phyloP scores from a whole-genome alignment of 92 coral and sea anemone species.

The Meandrina meandrites region DNA sequence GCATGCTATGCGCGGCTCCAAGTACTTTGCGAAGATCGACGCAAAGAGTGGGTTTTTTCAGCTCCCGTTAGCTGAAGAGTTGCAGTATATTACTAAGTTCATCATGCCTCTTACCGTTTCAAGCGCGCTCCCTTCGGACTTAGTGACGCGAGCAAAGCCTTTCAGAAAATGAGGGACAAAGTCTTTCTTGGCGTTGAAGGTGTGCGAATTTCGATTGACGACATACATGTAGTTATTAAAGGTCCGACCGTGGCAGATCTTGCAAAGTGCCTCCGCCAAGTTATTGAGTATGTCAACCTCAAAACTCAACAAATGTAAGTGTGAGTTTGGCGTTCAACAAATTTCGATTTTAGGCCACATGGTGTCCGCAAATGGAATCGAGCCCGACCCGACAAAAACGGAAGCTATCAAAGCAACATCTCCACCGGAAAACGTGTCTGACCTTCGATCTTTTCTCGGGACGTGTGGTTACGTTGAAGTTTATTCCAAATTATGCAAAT shows the following conservation, averaged over 20 bases:
- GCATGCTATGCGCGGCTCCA: conserved; percentile 41
- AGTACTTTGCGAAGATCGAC: neutral
- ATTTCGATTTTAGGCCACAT: conserved; percentile 54
- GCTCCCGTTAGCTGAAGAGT: conserved; percentile 20
- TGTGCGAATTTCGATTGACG: conserved; percentile 44
- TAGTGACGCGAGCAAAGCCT: conserved; percentile 54
- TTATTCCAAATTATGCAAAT: conserved; percentile 29
- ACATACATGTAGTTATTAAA: conserved; percentile 49
- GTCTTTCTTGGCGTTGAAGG: conserved; percentile 38
- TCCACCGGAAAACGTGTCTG: conserved; percentile 27
- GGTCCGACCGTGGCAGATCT: conserved; percentile 44
- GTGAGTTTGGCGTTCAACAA: conserved; percentile 34
- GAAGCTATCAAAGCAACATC: conserved; percentile 39
- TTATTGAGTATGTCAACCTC: neutral
- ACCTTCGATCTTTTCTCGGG: conserved; percentile 46
- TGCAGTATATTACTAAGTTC: conserved; percentile 39
- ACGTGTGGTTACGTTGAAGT: conserved; percentile 53
- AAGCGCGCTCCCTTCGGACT: conserved; percentile 57
- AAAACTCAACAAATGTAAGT: conserved; percentile 31
- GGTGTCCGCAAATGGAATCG: conserved; percentile 47
- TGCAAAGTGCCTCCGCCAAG: conserved; percentile 21
- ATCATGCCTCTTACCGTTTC: conserved; percentile 34
- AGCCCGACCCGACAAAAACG: conserved; percentile 40
- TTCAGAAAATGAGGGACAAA: conserved; percentile 53
- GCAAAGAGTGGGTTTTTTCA: conserved; percentile 9